Conservation (phyloP, 2,888 invertebrate genomes). For the Anoplius nigerrimus region DNA sequence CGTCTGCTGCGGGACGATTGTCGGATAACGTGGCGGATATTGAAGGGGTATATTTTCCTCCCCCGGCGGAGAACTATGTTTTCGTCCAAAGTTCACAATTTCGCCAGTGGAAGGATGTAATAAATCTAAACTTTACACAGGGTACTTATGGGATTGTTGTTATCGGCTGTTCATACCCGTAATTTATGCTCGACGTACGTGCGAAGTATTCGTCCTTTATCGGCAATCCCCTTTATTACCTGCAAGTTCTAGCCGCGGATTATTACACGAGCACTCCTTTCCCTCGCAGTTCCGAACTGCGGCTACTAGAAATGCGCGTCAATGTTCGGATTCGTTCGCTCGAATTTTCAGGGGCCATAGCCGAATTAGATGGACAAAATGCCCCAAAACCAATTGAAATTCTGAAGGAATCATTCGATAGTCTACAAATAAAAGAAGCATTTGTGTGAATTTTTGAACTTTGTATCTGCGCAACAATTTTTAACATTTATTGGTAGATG, state of each 20-base stretch:
- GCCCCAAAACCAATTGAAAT: too few relatives aligned
- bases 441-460: too few relatives aligned
- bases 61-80: too few relatives aligned
- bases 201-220: conserved; percentile 31
- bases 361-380: too few relatives aligned
- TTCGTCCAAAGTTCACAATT: background rate
- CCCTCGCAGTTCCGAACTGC: conserved; percentile 9
- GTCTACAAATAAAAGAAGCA: too few relatives aligned
- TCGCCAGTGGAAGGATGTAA: conserved; percentile 1
- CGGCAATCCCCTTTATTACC: conserved; percentile 29
- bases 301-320: conserved; percentile 11
- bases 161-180: conserved; percentile 25
- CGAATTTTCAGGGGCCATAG: too few relatives aligned
- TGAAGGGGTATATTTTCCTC: too few relatives aligned
- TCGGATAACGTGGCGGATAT: background rate
- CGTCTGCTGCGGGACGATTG: background rate
- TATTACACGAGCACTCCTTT: conserved; percentile 21
- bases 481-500: too few relatives aligned
- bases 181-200: conserved; percentile 21
- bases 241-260: conserved; percentile 21
- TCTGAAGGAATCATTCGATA: too few relatives aligned
- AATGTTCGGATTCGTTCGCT: conserved; percentile 20
- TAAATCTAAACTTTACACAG: conserved; percentile 9
- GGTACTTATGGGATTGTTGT: conserved; percentile 18
- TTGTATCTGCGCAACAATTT: too few relatives aligned